Evolutionary conservation across 2,888 invertebrate genomes (phyloP).

Genomic region (Tipula vernalis): DNA sequence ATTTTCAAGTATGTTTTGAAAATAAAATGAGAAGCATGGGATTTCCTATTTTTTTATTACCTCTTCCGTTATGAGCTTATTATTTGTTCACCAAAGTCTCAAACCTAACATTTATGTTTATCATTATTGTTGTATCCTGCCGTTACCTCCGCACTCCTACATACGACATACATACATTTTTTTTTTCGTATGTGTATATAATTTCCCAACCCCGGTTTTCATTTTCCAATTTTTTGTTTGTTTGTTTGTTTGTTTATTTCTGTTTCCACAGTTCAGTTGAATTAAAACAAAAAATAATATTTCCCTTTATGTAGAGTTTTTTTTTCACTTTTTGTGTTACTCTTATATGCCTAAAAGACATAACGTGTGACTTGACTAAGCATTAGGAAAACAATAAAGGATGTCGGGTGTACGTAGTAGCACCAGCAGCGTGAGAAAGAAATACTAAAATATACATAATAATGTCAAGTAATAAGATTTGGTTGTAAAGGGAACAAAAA

Average conservation of each 20-base stretch:
- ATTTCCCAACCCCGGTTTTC: neutral
- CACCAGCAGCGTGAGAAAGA: neutral
- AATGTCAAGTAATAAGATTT: neutral
- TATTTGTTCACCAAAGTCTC: slow-evolving; percentile 4
- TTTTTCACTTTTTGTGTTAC: neutral
- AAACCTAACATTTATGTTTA: neutral
- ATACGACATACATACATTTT: neutral
- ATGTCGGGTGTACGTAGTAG: neutral
- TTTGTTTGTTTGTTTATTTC: neutral
- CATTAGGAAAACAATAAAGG: neutral
- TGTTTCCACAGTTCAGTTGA: neutral
- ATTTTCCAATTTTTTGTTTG: neutral
- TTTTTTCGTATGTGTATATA: neutral
- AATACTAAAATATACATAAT: neutral
- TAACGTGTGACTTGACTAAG: neutral
- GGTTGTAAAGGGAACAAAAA: neutral
- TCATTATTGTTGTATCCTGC: neutral
- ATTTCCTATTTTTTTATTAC: neutral
- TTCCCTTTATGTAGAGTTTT: neutral
- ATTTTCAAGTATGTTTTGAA: slow-evolving; percentile 4
- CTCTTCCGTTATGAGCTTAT: slow-evolving; percentile 4
- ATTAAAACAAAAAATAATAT: neutral
- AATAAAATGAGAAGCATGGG: neutral
- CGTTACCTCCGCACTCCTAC: neutral
- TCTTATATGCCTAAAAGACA: neutral